These are phyloP conservation scores for Solenopsis invicta DNA, from an alignment of 1,140 invertebrate genomes.

Conservation along the genomic window DNA sequence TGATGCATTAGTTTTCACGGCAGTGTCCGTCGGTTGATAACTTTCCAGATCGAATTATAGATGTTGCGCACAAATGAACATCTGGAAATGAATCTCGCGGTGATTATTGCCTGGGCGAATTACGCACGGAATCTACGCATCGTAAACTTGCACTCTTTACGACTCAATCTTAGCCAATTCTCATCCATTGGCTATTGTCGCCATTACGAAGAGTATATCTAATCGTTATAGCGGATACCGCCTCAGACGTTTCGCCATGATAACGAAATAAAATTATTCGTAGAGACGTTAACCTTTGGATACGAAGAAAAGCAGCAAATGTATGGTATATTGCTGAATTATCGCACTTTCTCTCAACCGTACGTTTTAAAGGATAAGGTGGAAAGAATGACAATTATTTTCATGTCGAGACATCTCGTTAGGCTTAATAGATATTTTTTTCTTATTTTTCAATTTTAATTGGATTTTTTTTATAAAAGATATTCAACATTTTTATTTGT, in stretches of 20 bases:
- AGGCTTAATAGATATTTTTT: not conserved
- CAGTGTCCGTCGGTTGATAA: slow-evolving; percentile 27
- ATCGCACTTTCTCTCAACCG: slow-evolving; percentile 27
- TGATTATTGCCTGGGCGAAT: slow-evolving; percentile 27
- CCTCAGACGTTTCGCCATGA: not conserved
- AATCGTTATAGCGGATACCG: slow-evolving; percentile 18
- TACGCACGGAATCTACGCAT: not conserved
- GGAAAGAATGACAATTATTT: not conserved
- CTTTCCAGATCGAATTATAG: slow-evolving; percentile 4
- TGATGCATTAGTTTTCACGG: slow-evolving; percentile 24
- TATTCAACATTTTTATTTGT: no score
- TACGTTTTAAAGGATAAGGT: not conserved
- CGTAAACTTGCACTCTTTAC: slow-evolving; percentile 27
- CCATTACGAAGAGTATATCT: slow-evolving; percentile 1
- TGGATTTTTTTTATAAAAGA: not conserved
- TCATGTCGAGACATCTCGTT: not conserved
- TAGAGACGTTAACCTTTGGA: slow-evolving; percentile 11
- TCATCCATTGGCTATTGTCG: not conserved
- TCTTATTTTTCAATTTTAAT: slow-evolving; percentile 8
- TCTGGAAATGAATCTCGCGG: slow-evolving; percentile 17
- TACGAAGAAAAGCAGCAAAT: not conserved
- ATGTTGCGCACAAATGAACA: slow-evolving; percentile 13
- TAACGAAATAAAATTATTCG: slow-evolving; percentile 6
- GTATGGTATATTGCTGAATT: slow-evolving; percentile 6
- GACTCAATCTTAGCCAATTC: not conserved